A percentile compares a stretch with the other conserved stretches of the same genome.
These are phyloP conservation scores for Pseudoips prasinana DNA, from an alignment of 2,888 invertebrate genomes.

Conservation along the genomic window DNA sequence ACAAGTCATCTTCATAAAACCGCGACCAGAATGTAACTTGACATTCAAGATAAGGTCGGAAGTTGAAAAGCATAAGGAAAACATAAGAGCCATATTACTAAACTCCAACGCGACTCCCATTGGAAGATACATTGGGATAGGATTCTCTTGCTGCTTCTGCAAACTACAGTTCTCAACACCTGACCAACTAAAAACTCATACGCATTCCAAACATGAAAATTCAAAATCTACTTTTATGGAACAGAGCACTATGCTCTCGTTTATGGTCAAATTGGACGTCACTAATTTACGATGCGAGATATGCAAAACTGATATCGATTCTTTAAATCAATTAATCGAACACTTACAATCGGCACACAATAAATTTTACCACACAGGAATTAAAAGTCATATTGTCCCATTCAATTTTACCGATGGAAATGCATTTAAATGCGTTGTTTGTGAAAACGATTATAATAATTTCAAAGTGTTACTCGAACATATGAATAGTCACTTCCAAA, in stretches of 20 bases:
- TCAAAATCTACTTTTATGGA: slow-evolving; percentile 49
- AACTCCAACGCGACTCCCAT: slow-evolving; percentile 66
- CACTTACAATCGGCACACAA: slow-evolving; percentile 41
- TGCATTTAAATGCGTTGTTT: slow-evolving; percentile 35
- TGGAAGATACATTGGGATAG: slow-evolving; percentile 46
- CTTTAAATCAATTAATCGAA: slow-evolving; percentile 33
- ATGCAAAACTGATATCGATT: slow-evolving; percentile 31
- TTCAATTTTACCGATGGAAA: slow-evolving; percentile 41
- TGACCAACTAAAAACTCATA: slow-evolving; percentile 51
- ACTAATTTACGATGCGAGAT: slow-evolving; percentile 44
- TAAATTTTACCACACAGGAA: slow-evolving; percentile 32
- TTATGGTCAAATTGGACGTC: slow-evolving; percentile 52
- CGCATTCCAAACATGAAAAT: slow-evolving; percentile 39
- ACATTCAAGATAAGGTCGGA: slow-evolving; percentile 7
- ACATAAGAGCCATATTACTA: slow-evolving; percentile 48
- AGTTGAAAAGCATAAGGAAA: slow-evolving; percentile 45
- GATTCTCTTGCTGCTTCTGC: slow-evolving; percentile 59
- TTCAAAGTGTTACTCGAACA: slow-evolving; percentile 53
- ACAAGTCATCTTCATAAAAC: slow-evolving; percentile 8
- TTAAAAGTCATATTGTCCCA: slow-evolving; percentile 47
- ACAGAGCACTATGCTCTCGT: slow-evolving; percentile 26
- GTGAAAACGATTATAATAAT: slow-evolving; percentile 38
- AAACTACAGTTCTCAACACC: slow-evolving; percentile 44
- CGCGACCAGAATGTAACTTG: background rate
- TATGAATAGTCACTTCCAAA: slow-evolving; percentile 59